Percentiles rank a stretch among this genome's conserved stretches.
Conservation (phyloP, 2,797 vertebrate species). For the Halcyon chelicuti region DNA sequence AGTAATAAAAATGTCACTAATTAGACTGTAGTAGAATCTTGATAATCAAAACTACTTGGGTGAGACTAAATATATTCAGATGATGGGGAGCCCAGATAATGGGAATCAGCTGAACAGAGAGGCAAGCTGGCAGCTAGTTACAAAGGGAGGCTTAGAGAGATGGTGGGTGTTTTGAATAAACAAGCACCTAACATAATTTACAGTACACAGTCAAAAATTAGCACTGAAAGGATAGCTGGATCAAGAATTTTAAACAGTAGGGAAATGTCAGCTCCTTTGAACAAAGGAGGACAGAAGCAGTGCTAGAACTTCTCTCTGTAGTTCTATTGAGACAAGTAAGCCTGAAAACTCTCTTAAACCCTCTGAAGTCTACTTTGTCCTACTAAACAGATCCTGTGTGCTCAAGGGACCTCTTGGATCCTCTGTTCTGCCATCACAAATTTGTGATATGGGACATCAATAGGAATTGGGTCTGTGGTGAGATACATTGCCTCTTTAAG, state of each 20-base stretch:
- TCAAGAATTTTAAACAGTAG: neutral
- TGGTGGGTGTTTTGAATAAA: slow-evolving; percentile 25
- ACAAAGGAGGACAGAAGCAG: neutral
- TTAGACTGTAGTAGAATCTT: slow-evolving; percentile 57
- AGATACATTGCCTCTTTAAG: neutral
- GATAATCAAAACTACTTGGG: slow-evolving; percentile 69
- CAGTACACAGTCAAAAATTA: neutral
- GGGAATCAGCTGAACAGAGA: slow-evolving; percentile 48
- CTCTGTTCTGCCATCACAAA: neutral
- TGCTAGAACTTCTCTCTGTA: neutral
- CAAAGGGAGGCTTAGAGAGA: neutral
- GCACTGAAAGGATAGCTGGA: neutral
- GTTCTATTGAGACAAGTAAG: neutral
- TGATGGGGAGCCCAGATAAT: slow-evolving; percentile 23
- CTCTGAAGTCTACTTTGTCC: neutral
- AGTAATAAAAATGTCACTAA: slow-evolving; percentile 70
- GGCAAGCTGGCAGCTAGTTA: slow-evolving; percentile 31
- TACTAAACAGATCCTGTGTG: neutral
- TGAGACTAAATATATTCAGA: slow-evolving; percentile 65
- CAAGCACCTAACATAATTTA: neutral
- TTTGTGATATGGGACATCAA: accelerated
- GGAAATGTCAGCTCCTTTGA: neutral
- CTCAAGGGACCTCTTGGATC: neutral
- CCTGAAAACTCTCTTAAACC: neutral
- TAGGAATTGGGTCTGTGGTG: neutral